phyloP scores from a whole-genome alignment of 2,113 vertebrate species.

The Istiophorus platypterus region DNA sequence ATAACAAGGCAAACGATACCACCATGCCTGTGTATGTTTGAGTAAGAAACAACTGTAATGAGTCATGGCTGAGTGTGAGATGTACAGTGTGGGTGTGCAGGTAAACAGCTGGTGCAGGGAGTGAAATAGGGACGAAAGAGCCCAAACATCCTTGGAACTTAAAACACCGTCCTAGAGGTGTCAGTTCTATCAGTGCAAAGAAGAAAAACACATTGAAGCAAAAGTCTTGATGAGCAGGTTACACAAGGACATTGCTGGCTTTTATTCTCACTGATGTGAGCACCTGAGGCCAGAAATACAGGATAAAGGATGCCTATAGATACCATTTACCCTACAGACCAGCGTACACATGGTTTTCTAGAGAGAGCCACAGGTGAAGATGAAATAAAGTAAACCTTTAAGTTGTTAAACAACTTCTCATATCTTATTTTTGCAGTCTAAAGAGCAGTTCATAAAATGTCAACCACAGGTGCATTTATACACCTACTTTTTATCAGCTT shows the following conservation, averaged over 20 bases:
- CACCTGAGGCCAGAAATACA: background rate
- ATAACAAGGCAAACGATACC: background rate
- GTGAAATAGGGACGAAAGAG: background rate
- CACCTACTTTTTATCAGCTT: too few relatives aligned
- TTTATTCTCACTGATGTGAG: background rate
- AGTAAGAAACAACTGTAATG: background rate
- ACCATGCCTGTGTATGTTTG: constrained; percentile 4
- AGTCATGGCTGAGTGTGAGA: background rate
- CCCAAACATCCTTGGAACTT: background rate
- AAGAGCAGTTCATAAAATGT: background rate
- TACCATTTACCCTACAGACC: background rate
- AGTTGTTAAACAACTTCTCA: too few relatives aligned
- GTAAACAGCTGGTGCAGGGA: constrained; percentile 24
- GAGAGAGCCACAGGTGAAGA: too few relatives aligned
- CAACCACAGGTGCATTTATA: background rate
- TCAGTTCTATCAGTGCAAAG: background rate
- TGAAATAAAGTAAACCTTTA: too few relatives aligned
- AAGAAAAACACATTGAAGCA: background rate
- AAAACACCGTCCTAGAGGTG: background rate
- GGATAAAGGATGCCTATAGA: background rate
- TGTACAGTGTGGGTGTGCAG: background rate
- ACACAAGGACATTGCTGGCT: too few relatives aligned
- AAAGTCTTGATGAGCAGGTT: background rate
- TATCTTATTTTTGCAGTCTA: background rate
- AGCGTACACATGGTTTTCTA: too few relatives aligned